phyloP scores from a whole-genome alignment of 2,888 invertebrate genomes.

The Amphimallon solstitiale region DNA sequence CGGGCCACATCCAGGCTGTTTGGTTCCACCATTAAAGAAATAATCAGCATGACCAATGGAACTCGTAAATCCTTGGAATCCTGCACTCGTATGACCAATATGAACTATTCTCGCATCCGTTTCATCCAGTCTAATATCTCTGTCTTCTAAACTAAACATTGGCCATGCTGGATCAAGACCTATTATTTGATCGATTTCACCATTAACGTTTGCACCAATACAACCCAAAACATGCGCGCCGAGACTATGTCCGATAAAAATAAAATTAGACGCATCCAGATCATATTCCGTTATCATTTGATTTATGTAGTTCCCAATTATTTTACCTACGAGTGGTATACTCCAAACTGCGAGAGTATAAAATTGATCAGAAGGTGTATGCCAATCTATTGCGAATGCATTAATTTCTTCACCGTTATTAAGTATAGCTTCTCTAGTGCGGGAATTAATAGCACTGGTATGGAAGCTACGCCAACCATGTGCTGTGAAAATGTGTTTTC shows the following conservation, averaged over 20 bases:
- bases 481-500: conserved; percentile 51
- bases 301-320: conserved; percentile 40
- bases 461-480: conserved; percentile 56
- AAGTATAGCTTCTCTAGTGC: conserved; percentile 47
- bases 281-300: conserved; percentile 34
- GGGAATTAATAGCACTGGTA: conserved; percentile 46
- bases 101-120: conserved; percentile 43
- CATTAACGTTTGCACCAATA: conserved; percentile 39
- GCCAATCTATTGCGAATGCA: conserved; percentile 57
- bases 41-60: conserved; percentile 44
- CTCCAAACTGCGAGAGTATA: conserved; percentile 37
- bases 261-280: conserved; percentile 25
- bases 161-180: conserved; percentile 45
- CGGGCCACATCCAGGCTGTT: conserved; percentile 44
- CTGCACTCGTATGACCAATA: conserved; percentile 43
- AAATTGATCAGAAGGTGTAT: conserved; percentile 43
- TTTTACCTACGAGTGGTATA: conserved; percentile 40
- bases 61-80: conserved; percentile 40
- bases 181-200: conserved; percentile 41
- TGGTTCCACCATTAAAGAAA: conserved; percentile 43
- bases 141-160: conserved; percentile 30
- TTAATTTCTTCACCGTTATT: conserved; percentile 52
- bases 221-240: conserved; percentile 49
- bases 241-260: conserved; percentile 43
- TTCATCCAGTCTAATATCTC: conserved; percentile 37